Evolutionary conservation across 2,888 invertebrate genomes (phyloP).

Genomic region (Microplitis deprimator): DNA sequence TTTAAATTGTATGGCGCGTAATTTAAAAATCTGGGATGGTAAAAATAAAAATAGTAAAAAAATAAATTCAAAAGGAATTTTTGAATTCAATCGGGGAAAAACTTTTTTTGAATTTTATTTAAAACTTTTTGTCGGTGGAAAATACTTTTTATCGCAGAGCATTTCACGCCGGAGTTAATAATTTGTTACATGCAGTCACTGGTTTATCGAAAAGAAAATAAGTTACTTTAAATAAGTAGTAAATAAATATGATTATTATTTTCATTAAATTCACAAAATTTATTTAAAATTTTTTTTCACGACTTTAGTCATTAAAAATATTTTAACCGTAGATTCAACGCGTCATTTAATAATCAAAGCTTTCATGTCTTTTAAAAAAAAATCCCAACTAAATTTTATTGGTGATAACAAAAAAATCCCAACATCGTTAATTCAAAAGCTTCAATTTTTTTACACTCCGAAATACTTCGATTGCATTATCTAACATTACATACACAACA

Average conservation of each 20-base stretch:
- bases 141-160: not conserved
- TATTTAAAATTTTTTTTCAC: not conserved
- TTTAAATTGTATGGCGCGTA: not conserved
- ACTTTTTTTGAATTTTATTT: not conserved
- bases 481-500: no score
- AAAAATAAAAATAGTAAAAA: not conserved
- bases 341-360: not conserved
- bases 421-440: no score
- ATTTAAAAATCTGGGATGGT: not conserved
- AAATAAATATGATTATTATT: not conserved
- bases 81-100: not conserved
- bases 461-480: no score
- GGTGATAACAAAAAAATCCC: not conserved
- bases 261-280: not conserved
- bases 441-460: no score
- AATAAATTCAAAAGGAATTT: not conserved
- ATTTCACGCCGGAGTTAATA: not conserved
- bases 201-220: conserved; percentile 20
- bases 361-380: not conserved
- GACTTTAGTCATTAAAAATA: not conserved
- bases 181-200: not conserved
- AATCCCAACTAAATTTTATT: not conserved
- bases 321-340: not conserved
- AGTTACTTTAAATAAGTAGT: not conserved
- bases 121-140: not conserved